These are phyloP conservation scores for Selenia dentaria DNA, from an alignment of 2,888 invertebrate species.

Conservation along the genomic window DNA sequence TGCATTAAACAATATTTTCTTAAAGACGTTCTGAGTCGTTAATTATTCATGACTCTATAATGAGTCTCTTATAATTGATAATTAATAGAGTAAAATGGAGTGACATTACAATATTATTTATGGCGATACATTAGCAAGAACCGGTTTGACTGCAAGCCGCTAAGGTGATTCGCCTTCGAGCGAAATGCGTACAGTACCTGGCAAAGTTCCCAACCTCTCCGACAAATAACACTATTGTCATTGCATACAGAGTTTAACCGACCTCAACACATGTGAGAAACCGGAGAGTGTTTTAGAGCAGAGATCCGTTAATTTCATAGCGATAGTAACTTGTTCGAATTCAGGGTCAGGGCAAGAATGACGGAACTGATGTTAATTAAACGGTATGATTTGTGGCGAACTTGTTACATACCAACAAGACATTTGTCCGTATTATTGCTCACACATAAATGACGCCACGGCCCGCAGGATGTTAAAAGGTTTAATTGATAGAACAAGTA, in stretches of 20 bases:
- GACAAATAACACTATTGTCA: slow-evolving; percentile 51
- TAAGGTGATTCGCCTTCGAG: slow-evolving; percentile 50
- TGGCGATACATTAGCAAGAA: slow-evolving; percentile 21
- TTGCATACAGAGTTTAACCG: slow-evolving; percentile 38
- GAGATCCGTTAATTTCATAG: slow-evolving; percentile 38
- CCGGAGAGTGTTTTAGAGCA: slow-evolving; percentile 38
- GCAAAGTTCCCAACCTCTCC: slow-evolving; percentile 53
- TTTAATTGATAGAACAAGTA: slow-evolving; percentile 37
- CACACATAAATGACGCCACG: slow-evolving; percentile 37
- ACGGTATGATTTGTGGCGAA: slow-evolving; percentile 32
- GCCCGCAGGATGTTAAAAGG: slow-evolving; percentile 41
- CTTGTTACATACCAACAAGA: slow-evolving; percentile 33
- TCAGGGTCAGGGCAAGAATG: slow-evolving; percentile 37
- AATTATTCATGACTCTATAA: slow-evolving; percentile 1
- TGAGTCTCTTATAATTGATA: background rate
- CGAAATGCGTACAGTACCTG: slow-evolving; percentile 53
- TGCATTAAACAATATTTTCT: too few relatives aligned
- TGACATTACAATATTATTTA: slow-evolving; percentile 19
- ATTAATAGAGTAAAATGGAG: slow-evolving; percentile 8
- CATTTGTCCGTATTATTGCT: slow-evolving; percentile 20
- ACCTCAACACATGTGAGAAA: slow-evolving; percentile 45
- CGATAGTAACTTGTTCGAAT: slow-evolving; percentile 38
- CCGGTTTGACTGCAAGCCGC: slow-evolving; percentile 37
- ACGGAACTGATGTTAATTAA: slow-evolving; percentile 34
- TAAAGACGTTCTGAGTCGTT: too few relatives aligned